These are phyloP conservation scores for Clarias laeviceps DNA, from an alignment of 2,797 vertebrate species.

Conservation along the genomic window DNA sequence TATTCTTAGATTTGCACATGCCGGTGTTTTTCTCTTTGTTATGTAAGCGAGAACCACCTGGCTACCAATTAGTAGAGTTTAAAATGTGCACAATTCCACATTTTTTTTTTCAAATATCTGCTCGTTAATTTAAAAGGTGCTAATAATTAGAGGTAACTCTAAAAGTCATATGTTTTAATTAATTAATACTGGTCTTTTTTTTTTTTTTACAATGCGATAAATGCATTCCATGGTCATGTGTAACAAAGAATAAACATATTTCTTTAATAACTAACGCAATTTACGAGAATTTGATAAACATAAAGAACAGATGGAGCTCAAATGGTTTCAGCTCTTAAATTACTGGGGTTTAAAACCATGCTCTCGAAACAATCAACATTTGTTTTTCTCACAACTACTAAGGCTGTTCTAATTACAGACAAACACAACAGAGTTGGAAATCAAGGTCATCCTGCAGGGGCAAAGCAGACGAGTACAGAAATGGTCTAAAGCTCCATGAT, in stretches of 20 bases:
- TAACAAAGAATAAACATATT: background rate
- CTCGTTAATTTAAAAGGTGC: background rate
- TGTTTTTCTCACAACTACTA: background rate
- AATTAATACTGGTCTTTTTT: background rate
- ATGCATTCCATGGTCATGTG: background rate
- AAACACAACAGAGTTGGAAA: background rate
- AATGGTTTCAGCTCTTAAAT: constrained; percentile 4
- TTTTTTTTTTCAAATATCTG: background rate
- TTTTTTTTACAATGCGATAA: background rate
- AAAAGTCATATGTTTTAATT: background rate
- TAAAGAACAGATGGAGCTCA: background rate
- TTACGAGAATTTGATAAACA: background rate
- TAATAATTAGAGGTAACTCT: background rate
- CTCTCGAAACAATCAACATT: constrained; percentile 1
- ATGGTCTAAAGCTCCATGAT: background rate
- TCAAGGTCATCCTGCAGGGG: background rate
- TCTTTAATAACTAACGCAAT: background rate
- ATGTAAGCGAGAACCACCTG: background rate
- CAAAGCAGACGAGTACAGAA: background rate
- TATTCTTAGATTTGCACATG: background rate
- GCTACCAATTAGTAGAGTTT: background rate
- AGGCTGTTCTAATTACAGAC: constrained; percentile 12
- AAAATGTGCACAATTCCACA: background rate
- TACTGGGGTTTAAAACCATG: background rate
- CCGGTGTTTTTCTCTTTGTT: background rate